These are phyloP conservation scores for Nemurella pictetii DNA, from an alignment of 2,888 invertebrate genomes.

Conservation along the genomic window DNA sequence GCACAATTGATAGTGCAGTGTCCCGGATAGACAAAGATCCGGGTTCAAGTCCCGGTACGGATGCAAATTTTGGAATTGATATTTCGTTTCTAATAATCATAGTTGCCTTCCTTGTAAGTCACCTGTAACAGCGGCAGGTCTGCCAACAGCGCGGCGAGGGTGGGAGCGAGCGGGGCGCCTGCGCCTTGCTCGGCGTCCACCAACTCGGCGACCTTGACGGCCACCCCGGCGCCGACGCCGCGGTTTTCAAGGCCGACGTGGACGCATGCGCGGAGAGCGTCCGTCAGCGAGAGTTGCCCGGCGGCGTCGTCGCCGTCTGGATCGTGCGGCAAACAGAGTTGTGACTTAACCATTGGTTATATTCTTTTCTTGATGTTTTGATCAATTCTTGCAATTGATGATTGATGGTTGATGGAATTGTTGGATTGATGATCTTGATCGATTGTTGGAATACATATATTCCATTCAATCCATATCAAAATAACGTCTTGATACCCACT, in stretches of 20 bases:
- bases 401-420: too few relatives aligned
- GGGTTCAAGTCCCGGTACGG: too few relatives aligned
- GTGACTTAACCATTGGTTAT: neutral
- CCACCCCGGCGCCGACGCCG: slow-evolving; percentile 63
- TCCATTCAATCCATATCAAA: too few relatives aligned
- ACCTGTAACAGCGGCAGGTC: slow-evolving; percentile 47
- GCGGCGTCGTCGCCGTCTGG: neutral
- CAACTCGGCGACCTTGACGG: slow-evolving; percentile 61
- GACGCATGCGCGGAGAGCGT: slow-evolving; percentile 62
- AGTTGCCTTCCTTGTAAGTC: slow-evolving; percentile 25
- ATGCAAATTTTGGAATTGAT: too few relatives aligned
- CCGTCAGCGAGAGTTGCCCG: slow-evolving; percentile 49
- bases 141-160: slow-evolving; percentile 52
- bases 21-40: too few relatives aligned
- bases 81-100: too few relatives aligned
- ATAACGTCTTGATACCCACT: too few relatives aligned
- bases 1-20: too few relatives aligned
- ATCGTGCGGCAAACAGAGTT: neutral
- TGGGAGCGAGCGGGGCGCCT: slow-evolving; percentile 45
- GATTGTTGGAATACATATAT: too few relatives aligned
- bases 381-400: too few relatives aligned
- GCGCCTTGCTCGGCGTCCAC: slow-evolving; percentile 58
- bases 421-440: too few relatives aligned
- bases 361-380: too few relatives aligned
- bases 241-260: slow-evolving; percentile 76